Percentiles rank a stretch among this genome's conserved stretches.
These are phyloP conservation scores for Epirrita christyi DNA, from an alignment of 2,888 invertebrate species.

Conservation along the genomic window DNA sequence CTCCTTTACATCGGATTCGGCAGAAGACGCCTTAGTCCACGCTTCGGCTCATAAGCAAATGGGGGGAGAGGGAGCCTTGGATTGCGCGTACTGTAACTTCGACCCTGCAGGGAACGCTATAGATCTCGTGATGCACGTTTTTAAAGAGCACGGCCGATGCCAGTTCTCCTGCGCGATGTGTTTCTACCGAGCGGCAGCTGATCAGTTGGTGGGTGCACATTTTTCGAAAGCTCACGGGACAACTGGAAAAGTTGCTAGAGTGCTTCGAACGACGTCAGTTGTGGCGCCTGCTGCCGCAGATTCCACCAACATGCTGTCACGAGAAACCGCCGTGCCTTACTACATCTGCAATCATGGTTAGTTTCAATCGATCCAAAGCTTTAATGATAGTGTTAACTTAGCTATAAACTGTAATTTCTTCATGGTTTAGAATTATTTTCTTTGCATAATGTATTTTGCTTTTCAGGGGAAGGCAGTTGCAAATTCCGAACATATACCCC, in stretches of 20 bases:
- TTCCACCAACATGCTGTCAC: slow-evolving; percentile 48
- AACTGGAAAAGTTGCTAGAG: slow-evolving; percentile 36
- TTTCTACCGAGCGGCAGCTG: slow-evolving; percentile 86
- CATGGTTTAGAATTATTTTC: not conserved
- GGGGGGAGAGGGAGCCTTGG: slow-evolving; percentile 71
- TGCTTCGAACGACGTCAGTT: slow-evolving; percentile 48
- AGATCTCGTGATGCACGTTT: slow-evolving; percentile 84
- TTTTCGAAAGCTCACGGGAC: slow-evolving; percentile 65
- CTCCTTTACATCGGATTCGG: slow-evolving; percentile 65
- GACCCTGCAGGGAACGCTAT: slow-evolving; percentile 61
- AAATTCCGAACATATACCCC: slow-evolving; percentile 65
- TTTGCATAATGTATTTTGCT: not conserved
- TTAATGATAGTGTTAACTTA: not conserved
- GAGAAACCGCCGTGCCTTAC: slow-evolving; percentile 64
- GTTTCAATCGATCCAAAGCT: slow-evolving; percentile 19
- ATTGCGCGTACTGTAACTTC: slow-evolving; percentile 85
- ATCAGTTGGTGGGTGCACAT: slow-evolving; percentile 86
- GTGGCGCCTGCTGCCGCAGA: slow-evolving; percentile 41
- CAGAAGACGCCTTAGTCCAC: slow-evolving; percentile 67
- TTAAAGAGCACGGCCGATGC: slow-evolving; percentile 85
- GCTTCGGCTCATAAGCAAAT: slow-evolving; percentile 66
- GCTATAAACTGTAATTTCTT: not conserved
- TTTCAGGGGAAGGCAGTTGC: slow-evolving; percentile 49
- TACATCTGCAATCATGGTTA: slow-evolving; percentile 64
- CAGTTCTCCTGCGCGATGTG: slow-evolving; percentile 87